Percentiles rank a stretch among this genome's conserved stretches.
phyloP scores from a whole-genome alignment of 2,888 invertebrate species.

The Halictus ligatus region DNA sequence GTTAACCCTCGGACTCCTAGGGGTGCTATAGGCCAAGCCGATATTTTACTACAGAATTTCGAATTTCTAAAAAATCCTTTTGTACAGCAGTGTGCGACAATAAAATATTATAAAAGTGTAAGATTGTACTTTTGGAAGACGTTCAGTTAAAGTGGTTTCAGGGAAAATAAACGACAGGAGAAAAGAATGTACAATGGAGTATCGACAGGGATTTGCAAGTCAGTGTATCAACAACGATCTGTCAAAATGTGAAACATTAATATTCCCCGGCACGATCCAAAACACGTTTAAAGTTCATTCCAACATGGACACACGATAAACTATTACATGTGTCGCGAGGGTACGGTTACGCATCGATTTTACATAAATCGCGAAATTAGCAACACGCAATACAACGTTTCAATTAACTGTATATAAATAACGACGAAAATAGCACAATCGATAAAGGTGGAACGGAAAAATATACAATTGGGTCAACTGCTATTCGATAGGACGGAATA shows the following conservation, averaged over 20 bases:
- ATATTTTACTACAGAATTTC: too few species aligned
- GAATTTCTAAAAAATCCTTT: too few species aligned
- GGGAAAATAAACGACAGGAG: background rate
- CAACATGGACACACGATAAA: background rate
- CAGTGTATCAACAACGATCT: background rate
- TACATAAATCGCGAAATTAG: conserved; percentile 20
- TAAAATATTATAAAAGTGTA: background rate
- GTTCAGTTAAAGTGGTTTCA: background rate
- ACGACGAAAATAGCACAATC: conserved; percentile 28
- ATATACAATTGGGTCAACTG: conserved; percentile 45
- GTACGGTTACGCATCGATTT: background rate
- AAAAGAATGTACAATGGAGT: background rate
- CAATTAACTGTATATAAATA: conserved; percentile 45
- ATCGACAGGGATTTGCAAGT: background rate
- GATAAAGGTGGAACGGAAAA: conserved; percentile 29
- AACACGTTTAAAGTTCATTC: conserved; percentile 8
- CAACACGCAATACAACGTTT: background rate
- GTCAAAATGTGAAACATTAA: background rate
- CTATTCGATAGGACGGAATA: background rate
- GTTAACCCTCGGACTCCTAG: too few species aligned
- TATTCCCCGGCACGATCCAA: background rate
- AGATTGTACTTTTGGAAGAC: background rate
- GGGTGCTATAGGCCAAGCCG: too few species aligned
- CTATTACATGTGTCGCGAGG: background rate
- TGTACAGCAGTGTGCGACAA: too few species aligned